phyloP scores from a whole-genome alignment of 2,888 invertebrate species.

The Plagiodera versicolora region DNA sequence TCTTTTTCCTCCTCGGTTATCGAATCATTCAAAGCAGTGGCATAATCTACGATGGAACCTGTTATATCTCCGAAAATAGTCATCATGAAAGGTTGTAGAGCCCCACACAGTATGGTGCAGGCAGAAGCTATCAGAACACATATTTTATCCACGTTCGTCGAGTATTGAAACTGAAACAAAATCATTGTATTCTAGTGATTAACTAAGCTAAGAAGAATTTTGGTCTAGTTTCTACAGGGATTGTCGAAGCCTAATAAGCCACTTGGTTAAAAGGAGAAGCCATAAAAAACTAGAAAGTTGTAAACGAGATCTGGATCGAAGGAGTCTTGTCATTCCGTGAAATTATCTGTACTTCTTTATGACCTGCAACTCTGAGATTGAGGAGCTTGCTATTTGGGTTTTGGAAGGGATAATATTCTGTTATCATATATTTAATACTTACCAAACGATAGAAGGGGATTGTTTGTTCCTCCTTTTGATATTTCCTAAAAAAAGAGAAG shows the following conservation, averaged over 20 bases:
- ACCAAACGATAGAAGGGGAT: background rate
- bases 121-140: conserved; percentile 63
- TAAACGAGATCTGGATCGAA: too few relatives aligned
- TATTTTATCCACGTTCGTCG: conserved; percentile 60
- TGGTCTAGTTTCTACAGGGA: too few relatives aligned
- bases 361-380: too few relatives aligned
- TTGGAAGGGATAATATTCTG: too few relatives aligned
- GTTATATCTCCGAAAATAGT: conserved; percentile 66
- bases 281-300: too few relatives aligned
- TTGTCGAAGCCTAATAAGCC: too few relatives aligned
- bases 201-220: too few relatives aligned
- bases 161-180: conserved; percentile 64
- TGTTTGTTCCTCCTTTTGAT: background rate
- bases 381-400: too few relatives aligned
- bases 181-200: too few relatives aligned
- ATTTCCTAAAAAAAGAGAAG: background rate
- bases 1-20: conserved; percentile 27
- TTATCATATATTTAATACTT: background rate
- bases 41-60: conserved; percentile 60
- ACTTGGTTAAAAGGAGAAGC: too few relatives aligned
- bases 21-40: conserved; percentile 18
- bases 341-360: too few relatives aligned
- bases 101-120: conserved; percentile 62
- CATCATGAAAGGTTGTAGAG: conserved; percentile 66
- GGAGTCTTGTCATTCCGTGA: too few relatives aligned